Evolutionary conservation across 1,140 invertebrate species (phyloP).

Genomic region (Varroa destructor): DNA sequence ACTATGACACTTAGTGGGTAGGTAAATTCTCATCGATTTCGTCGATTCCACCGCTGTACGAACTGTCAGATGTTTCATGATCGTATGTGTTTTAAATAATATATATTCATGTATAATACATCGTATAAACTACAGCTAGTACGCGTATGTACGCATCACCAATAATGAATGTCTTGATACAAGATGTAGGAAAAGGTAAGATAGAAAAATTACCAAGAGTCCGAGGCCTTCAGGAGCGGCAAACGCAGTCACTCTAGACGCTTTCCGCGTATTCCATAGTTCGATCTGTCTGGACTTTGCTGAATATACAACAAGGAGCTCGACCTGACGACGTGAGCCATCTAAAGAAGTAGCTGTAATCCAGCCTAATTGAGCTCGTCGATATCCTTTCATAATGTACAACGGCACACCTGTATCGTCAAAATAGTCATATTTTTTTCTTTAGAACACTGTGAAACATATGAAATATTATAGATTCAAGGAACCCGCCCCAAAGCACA

Average conservation of each 20-base stretch:
- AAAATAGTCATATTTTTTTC: not conserved
- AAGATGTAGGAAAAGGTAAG: not conserved
- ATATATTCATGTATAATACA: too few relatives aligned
- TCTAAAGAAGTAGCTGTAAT: not conserved
- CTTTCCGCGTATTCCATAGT: conserved; percentile 14
- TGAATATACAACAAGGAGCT: conserved; percentile 2
- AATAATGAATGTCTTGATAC: too few relatives aligned
- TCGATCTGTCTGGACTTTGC: conserved; percentile 10
- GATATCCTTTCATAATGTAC: conserved; percentile 22
- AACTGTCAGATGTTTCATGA: too few relatives aligned
- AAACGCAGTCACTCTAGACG: conserved; percentile 13
- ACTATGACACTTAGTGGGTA: too few relatives aligned
- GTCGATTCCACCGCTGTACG: too few relatives aligned
- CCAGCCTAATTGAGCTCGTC: conserved; percentile 15
- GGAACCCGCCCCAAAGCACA: too few relatives aligned
- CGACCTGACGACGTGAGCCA: not conserved
- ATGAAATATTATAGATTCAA: too few relatives aligned
- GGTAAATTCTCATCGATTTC: too few relatives aligned
- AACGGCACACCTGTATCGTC: not conserved
- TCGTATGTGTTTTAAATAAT: too few relatives aligned
- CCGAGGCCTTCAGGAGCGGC: not conserved
- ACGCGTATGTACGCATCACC: too few relatives aligned
- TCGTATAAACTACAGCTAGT: too few relatives aligned
- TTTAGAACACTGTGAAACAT: too few relatives aligned
- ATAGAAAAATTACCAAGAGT: not conserved